phyloP scores from a whole-genome alignment of 2,113 vertebrate genomes.

The Gallinago undulata region DNA sequence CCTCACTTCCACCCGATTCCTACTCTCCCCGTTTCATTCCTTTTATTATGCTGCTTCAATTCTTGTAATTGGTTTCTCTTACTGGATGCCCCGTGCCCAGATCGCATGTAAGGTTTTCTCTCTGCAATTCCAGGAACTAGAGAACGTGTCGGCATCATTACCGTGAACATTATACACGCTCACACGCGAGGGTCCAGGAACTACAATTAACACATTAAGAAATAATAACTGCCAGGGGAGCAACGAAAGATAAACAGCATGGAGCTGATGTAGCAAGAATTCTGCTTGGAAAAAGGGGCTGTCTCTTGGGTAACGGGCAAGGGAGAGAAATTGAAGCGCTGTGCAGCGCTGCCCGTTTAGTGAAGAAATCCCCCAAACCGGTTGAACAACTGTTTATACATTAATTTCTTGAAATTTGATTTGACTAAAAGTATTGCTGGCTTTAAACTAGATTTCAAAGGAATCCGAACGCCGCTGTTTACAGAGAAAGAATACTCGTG shows the following conservation, averaged over 20 bases:
- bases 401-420: not conserved
- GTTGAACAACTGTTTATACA: not conserved
- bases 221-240: constrained; percentile 67
- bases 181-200: constrained; percentile 30
- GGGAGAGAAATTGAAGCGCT: not conserved
- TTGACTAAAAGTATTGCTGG: not conserved
- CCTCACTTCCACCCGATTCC: not conserved
- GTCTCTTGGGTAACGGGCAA: not conserved
- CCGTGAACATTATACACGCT: not conserved
- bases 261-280: constrained; percentile 46
- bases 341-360: not conserved
- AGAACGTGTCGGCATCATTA: not conserved
- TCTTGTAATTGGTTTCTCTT: constrained; percentile 17
- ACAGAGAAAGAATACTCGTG: not conserved
- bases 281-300: not conserved
- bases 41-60: constrained; percentile 24
- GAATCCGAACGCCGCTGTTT: not conserved
- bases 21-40: not conserved
- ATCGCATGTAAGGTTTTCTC: not conserved
- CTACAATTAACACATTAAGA: constrained; percentile 70
- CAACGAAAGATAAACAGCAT: constrained; percentile 53
- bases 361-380: not conserved
- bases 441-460: not conserved
- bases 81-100: not conserved
- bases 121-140: not conserved